Evolutionary conservation across 2,113 vertebrate genomes (phyloP).

Genomic region (Rhabdornis inornatus): DNA sequence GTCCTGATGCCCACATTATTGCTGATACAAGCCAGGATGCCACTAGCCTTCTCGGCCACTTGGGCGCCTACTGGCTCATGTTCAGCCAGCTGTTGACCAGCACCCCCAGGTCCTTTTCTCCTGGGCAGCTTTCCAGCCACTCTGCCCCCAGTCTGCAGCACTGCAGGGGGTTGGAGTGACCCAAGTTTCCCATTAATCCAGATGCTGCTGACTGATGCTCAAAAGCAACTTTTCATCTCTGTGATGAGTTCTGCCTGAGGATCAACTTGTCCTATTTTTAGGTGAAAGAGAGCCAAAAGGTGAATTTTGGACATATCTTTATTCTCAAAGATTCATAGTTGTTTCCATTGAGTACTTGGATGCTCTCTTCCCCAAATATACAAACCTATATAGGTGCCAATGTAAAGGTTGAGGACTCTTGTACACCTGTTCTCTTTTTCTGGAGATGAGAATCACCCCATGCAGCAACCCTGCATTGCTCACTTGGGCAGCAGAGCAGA

Average conservation of each 20-base stretch:
- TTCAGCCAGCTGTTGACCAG: no score
- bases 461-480: not conserved
- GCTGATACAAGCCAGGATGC: no score
- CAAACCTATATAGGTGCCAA: not conserved
- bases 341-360: not conserved
- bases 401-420: not conserved
- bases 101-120: no score
- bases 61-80: no score
- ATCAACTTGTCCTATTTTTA: not conserved
- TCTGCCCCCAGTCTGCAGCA: not conserved
- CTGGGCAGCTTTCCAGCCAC: not conserved
- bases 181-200: not conserved
- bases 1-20: no score
- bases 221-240: not conserved
- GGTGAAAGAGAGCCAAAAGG: not conserved
- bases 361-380: not conserved
- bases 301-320: not conserved
- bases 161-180: not conserved
- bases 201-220: not conserved
- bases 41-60: no score
- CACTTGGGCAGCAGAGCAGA: not conserved
- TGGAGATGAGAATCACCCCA: not conserved
- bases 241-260: not conserved
- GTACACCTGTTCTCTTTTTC: rapidly evolving
- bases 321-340: not conserved